Evolutionary conservation across 2,888 invertebrate species (phyloP).

Genomic region (Calameuta idolon): DNA sequence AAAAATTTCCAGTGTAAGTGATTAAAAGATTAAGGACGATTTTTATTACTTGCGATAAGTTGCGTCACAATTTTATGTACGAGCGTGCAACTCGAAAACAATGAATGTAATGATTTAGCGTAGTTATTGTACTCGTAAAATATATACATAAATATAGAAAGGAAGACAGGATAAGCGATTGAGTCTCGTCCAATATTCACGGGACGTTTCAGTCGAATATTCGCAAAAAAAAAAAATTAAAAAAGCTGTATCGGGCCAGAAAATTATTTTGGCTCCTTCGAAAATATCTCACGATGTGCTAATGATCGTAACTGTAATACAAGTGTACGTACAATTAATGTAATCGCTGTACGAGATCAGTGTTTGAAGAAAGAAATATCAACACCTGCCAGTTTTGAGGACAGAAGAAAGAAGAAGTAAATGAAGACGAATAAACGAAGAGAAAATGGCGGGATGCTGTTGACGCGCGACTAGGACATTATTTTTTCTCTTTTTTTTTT

Average conservation of each 20-base stretch:
- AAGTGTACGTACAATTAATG: slow-evolving; percentile 21
- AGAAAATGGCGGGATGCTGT: neutral
- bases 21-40: neutral
- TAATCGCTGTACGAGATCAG: slow-evolving; percentile 19
- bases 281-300: slow-evolving; percentile 22
- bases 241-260: neutral
- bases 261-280: neutral
- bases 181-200: neutral
- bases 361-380: slow-evolving; percentile 13
- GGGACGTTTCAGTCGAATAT: neutral
- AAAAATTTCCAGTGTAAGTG: neutral
- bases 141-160: neutral
- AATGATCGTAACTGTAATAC: slow-evolving; percentile 15
- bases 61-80: neutral
- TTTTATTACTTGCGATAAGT: neutral
- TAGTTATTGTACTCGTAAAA: neutral
- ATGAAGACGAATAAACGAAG: neutral
- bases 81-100: neutral
- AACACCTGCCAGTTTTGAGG: slow-evolving; percentile 22
- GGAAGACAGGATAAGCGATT: neutral
- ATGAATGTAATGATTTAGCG: slow-evolving; percentile 1
- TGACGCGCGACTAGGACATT: neutral
- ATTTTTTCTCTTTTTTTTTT: neutral
- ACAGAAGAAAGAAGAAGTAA: neutral
- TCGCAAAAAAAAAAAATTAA: neutral